Base-by-base conservation (phyloP, 2,797 vertebrate genomes). In the Halcyon smyrnensis region DNA sequence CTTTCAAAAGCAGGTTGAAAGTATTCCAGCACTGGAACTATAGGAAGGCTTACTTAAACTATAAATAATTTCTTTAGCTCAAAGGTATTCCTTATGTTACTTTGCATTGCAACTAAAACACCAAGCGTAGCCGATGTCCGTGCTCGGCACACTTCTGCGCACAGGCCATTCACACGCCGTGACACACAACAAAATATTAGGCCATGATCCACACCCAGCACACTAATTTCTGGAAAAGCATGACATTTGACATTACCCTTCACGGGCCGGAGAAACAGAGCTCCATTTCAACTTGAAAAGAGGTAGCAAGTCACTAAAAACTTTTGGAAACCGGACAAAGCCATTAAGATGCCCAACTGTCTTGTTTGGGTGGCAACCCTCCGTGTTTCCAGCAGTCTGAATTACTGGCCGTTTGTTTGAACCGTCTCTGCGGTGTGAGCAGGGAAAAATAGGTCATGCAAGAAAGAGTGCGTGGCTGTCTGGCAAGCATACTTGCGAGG, bases 361-460 rank as follows among this genome's bases (percentile, higher is more conserved):
- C 69, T 80, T 60, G 57, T 93, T 84, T 93, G 91, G 80, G 81
- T 95, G 95, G 80, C 91, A 93, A 9, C 48, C 32, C 48, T 79
- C 64, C 43, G 79, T 62, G 43, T 92, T 87, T 43, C 37, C 51
- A 56, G 76, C 67, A 79, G 53, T 57, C 69, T 85, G 6, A 89
- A 71, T 93, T 67, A 48, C 70, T 84, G 92, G 46, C 82, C 73
- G 8, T 89, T 95, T 95, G 91, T 94, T 84, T 68, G 79, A 87
- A 93, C 70, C 5, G 0, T 84, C 90, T 89, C 83, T 2, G 7
- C 11, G 90, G 85, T 78, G 89, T 70, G 79, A 96, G 94, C 90
- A 79, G 91, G 80, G 74, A 62, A 93, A 97, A 97, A 95, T 87
- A 75, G 92, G 91, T 95, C 96, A 91, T 76, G 89, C 85, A 95